A percentile compares a stretch with the other conserved stretches of the same genome.
These are phyloP conservation scores for Acanthopagrus latus DNA, from an alignment of 2,797 vertebrate species.

Conservation along the genomic window DNA sequence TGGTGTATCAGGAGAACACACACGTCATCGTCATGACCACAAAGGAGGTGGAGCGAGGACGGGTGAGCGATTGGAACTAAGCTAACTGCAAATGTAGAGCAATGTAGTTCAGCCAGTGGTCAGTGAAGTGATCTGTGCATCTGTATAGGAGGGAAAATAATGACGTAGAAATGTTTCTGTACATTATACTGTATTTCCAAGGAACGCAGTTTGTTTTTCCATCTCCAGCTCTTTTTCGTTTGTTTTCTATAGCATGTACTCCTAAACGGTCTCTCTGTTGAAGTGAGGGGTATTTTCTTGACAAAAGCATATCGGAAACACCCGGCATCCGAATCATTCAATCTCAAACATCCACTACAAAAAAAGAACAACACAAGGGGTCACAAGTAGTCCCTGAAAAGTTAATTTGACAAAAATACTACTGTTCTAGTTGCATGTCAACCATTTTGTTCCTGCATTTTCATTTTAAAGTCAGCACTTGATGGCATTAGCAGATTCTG, in stretches of 20 bases:
- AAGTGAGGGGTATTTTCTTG: neutral
- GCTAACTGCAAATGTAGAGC: neutral
- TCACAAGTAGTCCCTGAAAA: neutral
- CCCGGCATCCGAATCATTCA: neutral
- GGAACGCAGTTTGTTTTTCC: neutral
- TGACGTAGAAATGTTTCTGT: neutral
- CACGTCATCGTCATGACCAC: slow-evolving; percentile 93
- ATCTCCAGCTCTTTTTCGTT: neutral
- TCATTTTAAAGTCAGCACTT: slow-evolving; percentile 1
- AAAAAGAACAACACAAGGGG: neutral
- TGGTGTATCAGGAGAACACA: slow-evolving; percentile 92
- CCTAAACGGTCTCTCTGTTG: neutral
- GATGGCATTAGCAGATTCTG: slow-evolving; percentile 37
- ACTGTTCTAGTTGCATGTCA: neutral
- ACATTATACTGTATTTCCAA: neutral
- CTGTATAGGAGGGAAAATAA: neutral
- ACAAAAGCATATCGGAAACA: neutral
- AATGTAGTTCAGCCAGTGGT: neutral
- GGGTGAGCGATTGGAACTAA: slow-evolving; percentile 79
- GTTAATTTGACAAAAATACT: neutral
- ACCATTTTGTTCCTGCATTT: slow-evolving; percentile 19
- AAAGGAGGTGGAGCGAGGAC: slow-evolving; percentile 90
- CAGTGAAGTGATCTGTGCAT: neutral
- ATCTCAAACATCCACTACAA: neutral
- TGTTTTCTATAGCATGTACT: neutral